Evolutionary conservation across 1,140 invertebrate species (phyloP).

Genomic region (Helicoverpa zea): DNA sequence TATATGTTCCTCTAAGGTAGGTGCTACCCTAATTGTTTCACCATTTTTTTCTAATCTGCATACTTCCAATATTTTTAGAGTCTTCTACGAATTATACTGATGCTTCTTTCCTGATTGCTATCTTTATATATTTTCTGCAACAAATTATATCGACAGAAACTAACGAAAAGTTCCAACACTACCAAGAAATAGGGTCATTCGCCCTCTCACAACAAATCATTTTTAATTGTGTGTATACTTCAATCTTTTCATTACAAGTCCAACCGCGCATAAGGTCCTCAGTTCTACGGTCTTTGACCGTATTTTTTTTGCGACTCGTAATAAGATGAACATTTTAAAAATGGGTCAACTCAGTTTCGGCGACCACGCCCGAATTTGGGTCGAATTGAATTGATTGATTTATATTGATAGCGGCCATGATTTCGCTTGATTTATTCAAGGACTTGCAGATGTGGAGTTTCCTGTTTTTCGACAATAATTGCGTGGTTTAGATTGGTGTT

Average conservation of each 20-base stretch:
- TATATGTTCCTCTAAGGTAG: too few relatives aligned
- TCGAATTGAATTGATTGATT: conserved; percentile 68
- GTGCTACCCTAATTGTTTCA: too few relatives aligned
- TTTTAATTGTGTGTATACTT: conserved; percentile 83
- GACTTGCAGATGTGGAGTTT: conserved; percentile 29
- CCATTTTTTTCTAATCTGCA: too few relatives aligned
- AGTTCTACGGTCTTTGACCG: conserved; percentile 65
- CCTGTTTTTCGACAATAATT: conserved; percentile 13
- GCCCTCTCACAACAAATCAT: conserved; percentile 82
- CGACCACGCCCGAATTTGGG: conserved; percentile 65
- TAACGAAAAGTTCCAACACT: conserved; percentile 61
- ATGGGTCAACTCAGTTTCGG: conserved; percentile 75
- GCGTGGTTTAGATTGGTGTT: neutral
- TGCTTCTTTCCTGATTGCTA: too few relatives aligned
- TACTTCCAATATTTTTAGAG: too few relatives aligned
- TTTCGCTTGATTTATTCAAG: conserved; percentile 35
- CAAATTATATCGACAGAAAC: conserved; percentile 57
- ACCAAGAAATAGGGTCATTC: conserved; percentile 81
- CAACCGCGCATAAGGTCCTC: conserved; percentile 63
- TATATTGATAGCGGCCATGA: conserved; percentile 47
- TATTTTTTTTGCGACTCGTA: conserved; percentile 61
- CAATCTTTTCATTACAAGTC: conserved; percentile 77
- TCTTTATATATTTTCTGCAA: too few relatives aligned
- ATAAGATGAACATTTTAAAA: conserved; percentile 67
- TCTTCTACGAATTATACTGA: too few relatives aligned